Conservation (phyloP, 2,797 vertebrate genomes). For the Spinus pinus region DNA sequence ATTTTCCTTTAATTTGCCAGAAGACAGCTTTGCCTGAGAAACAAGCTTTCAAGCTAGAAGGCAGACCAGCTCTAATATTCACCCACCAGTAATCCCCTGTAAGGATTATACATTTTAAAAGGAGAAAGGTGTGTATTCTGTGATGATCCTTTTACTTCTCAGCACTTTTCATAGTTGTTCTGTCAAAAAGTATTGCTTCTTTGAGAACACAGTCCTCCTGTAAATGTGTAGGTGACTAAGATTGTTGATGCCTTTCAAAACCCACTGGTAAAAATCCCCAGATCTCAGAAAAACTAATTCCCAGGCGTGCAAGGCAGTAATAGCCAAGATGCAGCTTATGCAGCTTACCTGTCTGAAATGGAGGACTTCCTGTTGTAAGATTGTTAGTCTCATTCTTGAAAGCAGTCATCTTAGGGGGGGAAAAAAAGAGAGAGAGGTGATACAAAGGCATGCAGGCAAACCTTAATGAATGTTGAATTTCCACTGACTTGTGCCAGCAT, state of each 20-base stretch:
- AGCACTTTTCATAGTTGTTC: not conserved
- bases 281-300: not conserved
- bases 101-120: not conserved
- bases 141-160: not conserved
- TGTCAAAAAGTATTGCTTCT: not conserved
- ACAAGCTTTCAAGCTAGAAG: constrained; percentile 8
- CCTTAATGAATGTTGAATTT: constrained; percentile 19
- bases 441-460: not conserved
- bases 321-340: not conserved
- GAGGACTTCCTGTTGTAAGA: not conserved
- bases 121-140: not conserved
- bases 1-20: not conserved
- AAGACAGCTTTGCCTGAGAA: not conserved
- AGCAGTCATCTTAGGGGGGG: not conserved
- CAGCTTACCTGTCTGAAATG: not conserved
- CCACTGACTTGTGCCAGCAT: not conserved
- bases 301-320: not conserved
- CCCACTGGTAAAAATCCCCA: not conserved
- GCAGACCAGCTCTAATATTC: not conserved
- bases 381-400: not conserved
- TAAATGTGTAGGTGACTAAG: not conserved
- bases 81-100: not conserved
- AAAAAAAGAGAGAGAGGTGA: not conserved
- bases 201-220: not conserved
- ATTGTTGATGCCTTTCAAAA: constrained; percentile 6